These are phyloP conservation scores for Adineta ricciae DNA, from an alignment of 2,888 invertebrate species.

Conservation along the genomic window DNA sequence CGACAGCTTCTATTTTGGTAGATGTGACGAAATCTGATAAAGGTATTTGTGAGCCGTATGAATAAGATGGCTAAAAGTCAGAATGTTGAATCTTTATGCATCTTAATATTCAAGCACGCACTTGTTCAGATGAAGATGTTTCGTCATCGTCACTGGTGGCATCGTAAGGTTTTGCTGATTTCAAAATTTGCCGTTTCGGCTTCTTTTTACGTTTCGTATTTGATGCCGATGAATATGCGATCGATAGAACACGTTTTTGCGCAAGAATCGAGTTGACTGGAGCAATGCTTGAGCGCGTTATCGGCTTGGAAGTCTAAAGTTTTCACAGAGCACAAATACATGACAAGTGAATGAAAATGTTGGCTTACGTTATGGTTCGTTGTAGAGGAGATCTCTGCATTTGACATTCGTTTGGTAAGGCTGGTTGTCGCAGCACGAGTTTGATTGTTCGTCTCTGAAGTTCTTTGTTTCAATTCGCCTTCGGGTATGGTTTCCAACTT, in stretches of 20 bases:
- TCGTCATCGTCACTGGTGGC: neutral
- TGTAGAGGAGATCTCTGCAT: neutral
- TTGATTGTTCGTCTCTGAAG: neutral
- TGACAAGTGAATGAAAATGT: neutral
- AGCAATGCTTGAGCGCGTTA: neutral
- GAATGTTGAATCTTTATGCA: too few species aligned
- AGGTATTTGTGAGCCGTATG: too few species aligned
- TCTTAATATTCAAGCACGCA: neutral
- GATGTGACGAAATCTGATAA: too few species aligned
- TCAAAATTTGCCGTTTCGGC: neutral
- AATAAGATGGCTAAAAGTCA: too few species aligned
- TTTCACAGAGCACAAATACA: too few species aligned
- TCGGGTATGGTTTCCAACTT: neutral
- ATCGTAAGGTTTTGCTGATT: neutral
- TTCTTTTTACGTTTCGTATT: neutral
- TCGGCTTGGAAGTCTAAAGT: neutral
- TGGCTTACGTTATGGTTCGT: neutral
- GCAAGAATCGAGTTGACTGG: neutral
- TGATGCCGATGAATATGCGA: neutral
- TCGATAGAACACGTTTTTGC: neutral
- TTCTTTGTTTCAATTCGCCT: neutral
- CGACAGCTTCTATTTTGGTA: too few species aligned
- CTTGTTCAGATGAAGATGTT: neutral
- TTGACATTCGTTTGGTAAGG: neutral
- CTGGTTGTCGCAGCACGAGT: neutral